Percentiles rank a stretch among this genome's conserved stretches.
phyloP scores from a whole-genome alignment of 2,888 invertebrate genomes.

The Euplagia quadripunctaria region DNA sequence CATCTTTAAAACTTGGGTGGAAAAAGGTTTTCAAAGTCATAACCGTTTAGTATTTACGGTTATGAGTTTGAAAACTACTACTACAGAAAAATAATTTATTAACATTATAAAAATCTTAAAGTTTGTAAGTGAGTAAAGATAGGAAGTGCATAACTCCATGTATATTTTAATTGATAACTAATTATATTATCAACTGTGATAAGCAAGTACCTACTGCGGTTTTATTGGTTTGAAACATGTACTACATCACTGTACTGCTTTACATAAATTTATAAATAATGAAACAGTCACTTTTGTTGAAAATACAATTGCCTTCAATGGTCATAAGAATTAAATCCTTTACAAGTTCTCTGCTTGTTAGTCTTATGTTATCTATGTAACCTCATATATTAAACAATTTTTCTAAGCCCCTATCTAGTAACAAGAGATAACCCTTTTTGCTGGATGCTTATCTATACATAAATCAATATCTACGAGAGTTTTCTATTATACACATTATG shows the following conservation, averaged over 20 bases:
- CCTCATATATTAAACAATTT: neutral
- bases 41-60: too few species aligned
- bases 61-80: too few species aligned
- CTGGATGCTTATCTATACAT: neutral
- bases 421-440: neutral
- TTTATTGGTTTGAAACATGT: slow-evolving; percentile 21
- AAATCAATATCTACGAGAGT: neutral
- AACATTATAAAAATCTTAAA: neutral
- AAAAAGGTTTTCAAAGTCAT: too few species aligned
- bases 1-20: too few species aligned
- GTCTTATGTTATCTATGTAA: neutral
- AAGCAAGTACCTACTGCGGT: slow-evolving; percentile 24
- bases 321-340: neutral
- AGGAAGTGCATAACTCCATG: neutral
- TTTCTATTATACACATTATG: neutral
- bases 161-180: slow-evolving; percentile 8
- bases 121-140: neutral
- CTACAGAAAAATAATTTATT: too few species aligned
- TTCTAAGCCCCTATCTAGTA: neutral
- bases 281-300: neutral
- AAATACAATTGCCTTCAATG: neutral
- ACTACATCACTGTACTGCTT: neutral
- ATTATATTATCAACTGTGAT: slow-evolving; percentile 13
- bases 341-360: neutral
- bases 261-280: neutral